Evolutionary conservation across 2,113 vertebrate genomes (phyloP).

Genomic region (rat (Rattus norvegicus)): DNA sequence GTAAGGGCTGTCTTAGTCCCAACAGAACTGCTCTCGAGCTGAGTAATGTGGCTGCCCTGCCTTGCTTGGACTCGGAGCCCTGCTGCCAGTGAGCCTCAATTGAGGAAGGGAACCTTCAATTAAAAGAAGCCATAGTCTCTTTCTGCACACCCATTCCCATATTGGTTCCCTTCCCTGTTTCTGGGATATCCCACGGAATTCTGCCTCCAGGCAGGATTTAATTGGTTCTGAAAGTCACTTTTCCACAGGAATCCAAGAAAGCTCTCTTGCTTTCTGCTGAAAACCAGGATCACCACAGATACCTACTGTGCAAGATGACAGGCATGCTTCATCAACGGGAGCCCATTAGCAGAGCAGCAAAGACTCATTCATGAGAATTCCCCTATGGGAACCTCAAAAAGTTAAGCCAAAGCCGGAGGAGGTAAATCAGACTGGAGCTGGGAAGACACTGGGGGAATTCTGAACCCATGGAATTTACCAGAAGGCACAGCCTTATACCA

Average conservation of each 20-base stretch:
- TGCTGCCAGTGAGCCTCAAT: not conserved
- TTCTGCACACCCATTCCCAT: not conserved
- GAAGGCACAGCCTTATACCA: not conserved
- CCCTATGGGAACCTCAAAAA: accelerated
- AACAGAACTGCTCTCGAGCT: slow-evolving; percentile 78
- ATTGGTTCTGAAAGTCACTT: not conserved
- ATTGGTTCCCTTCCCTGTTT: not conserved
- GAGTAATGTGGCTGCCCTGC: slow-evolving; percentile 69
- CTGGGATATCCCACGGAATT: not conserved
- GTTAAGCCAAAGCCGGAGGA: not conserved
- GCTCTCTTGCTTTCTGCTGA: not conserved
- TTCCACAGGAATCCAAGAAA: not conserved
- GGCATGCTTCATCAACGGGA: not conserved
- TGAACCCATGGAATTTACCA: not conserved
- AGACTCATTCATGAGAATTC: not conserved
- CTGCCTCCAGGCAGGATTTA: not conserved
- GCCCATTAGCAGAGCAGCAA: not conserved
- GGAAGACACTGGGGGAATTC: not conserved
- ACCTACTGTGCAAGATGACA: not conserved
- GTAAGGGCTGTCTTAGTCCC: slow-evolving; percentile 72
- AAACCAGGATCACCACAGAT: not conserved
- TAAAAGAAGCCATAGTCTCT: not conserved
- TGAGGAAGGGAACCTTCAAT: not conserved
- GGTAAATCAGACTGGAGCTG: not conserved
- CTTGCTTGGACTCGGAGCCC: not conserved